phyloP scores from a whole-genome alignment of 2,113 vertebrate species.

The Capreolus pygargus region DNA sequence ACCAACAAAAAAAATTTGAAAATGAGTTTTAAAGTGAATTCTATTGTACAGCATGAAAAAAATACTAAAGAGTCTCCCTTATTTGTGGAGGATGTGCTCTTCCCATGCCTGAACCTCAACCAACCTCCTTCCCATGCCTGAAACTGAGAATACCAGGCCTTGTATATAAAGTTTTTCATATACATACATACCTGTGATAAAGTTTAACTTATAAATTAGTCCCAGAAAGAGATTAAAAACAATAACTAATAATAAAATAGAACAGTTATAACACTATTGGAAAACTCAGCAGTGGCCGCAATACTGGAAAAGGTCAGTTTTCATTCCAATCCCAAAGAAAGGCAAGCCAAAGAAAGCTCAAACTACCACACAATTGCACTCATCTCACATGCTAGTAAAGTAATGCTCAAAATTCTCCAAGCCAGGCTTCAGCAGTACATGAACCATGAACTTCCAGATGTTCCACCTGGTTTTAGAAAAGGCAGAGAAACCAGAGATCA shows the following conservation, averaged over 20 bases:
- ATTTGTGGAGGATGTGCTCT: background rate
- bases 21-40: background rate
- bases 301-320: background rate
- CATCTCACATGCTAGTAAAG: background rate
- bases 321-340: background rate
- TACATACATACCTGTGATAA: background rate
- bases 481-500: background rate
- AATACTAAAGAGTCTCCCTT: background rate
- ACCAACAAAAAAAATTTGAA: background rate
- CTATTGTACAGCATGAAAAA: background rate
- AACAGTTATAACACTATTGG: background rate
- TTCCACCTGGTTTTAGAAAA: background rate
- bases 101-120: no score
- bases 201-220: background rate
- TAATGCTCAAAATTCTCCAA: background rate
- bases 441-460: background rate
- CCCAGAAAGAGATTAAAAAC: background rate
- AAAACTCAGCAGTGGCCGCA: background rate
- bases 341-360: background rate
- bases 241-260: background rate
- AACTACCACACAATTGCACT: background rate
- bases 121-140: background rate
- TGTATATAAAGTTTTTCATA: background rate
- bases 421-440: background rate
- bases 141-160: background rate